A percentile compares a stretch with the other conserved stretches of the same genome.
Evolutionary conservation across 2,888 invertebrate genomes (phyloP).

Genomic region (Mactromeris polynyma): DNA sequence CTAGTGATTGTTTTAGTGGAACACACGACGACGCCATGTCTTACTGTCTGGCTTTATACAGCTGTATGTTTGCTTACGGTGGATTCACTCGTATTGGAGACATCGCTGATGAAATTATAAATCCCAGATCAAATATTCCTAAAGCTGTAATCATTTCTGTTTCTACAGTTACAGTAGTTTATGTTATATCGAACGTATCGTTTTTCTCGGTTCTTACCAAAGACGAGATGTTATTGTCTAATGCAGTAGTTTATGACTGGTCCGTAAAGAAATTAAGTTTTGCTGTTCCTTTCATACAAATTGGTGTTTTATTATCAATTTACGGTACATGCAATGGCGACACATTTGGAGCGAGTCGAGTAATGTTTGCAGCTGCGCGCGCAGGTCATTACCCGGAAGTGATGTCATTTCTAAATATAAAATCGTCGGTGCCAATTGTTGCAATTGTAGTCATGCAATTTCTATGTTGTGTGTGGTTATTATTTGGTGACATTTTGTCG

Average conservation of each 20-base stretch:
- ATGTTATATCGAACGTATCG: slow-evolving; percentile 54
- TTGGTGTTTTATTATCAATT: slow-evolving; percentile 52
- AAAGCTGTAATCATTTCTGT: slow-evolving; percentile 53
- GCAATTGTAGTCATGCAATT: slow-evolving; percentile 32
- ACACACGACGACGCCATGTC: slow-evolving; percentile 17
- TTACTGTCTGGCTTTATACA: slow-evolving; percentile 53
- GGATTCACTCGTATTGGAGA: slow-evolving; percentile 46
- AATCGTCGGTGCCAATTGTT: slow-evolving; percentile 45
- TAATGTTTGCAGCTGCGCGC: slow-evolving; percentile 62
- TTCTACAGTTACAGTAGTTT: slow-evolving; percentile 46
- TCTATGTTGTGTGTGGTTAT: background rate
- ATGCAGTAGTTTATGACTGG: slow-evolving; percentile 59
- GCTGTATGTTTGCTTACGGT: slow-evolving; percentile 55
- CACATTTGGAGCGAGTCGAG: slow-evolving; percentile 42
- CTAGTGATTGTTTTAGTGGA: slow-evolving; percentile 38
- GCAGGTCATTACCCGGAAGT: slow-evolving; percentile 60
- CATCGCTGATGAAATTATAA: slow-evolving; percentile 59
- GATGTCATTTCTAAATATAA: slow-evolving; percentile 53
- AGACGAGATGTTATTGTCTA: slow-evolving; percentile 42
- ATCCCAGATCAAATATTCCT: slow-evolving; percentile 56
- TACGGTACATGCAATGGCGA: slow-evolving; percentile 53
- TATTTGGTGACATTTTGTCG: background rate
- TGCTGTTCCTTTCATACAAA: slow-evolving; percentile 48
- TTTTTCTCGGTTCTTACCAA: slow-evolving; percentile 51
- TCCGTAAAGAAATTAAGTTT: slow-evolving; percentile 43